Percentiles rank a stretch among this genome's conserved stretches.
phyloP scores from a whole-genome alignment of 2,113 vertebrate species.

The Ophiodon elongatus region DNA sequence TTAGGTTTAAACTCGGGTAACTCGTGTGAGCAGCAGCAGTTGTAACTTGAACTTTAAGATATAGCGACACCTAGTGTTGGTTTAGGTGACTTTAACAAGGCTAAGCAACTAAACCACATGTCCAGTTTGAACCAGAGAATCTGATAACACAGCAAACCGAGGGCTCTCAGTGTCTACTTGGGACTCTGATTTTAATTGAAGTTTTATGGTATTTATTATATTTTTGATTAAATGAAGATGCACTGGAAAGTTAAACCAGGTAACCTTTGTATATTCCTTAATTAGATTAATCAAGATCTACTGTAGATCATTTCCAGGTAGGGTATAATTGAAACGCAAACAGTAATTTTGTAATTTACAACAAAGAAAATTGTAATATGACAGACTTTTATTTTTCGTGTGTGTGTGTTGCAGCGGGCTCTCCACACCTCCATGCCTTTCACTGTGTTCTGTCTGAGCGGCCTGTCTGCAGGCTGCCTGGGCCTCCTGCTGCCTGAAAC shows the following conservation, averaged over 20 bases:
- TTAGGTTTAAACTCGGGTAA: neutral
- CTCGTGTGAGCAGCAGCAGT: neutral
- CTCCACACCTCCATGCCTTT: slow-evolving; percentile 87
- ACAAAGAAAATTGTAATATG: too few relatives aligned
- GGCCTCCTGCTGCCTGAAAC: slow-evolving; percentile 91
- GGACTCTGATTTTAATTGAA: too few relatives aligned
- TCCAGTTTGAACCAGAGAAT: too few relatives aligned
- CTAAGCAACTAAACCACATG: too few relatives aligned
- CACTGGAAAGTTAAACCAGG: too few relatives aligned
- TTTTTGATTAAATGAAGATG: too few relatives aligned
- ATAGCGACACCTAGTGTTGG: slow-evolving; percentile 20
- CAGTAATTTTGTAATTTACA: too few relatives aligned
- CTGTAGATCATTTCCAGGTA: neutral
- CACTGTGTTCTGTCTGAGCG: slow-evolving; percentile 88
- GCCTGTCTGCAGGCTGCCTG: slow-evolving; percentile 86
- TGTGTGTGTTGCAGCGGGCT: slow-evolving; percentile 77
- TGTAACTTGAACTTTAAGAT: neutral
- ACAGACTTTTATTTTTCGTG: neutral
- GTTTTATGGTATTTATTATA: too few relatives aligned
- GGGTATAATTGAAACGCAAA: neutral
- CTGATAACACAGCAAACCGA: too few relatives aligned
- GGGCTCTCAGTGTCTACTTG: too few relatives aligned
- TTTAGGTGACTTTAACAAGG: neutral
- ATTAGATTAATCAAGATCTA: too few relatives aligned
- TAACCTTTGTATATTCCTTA: neutral